Base-by-base conservation (phyloP, 2,797 vertebrate species). In the Anguilla marmorata region DNA sequence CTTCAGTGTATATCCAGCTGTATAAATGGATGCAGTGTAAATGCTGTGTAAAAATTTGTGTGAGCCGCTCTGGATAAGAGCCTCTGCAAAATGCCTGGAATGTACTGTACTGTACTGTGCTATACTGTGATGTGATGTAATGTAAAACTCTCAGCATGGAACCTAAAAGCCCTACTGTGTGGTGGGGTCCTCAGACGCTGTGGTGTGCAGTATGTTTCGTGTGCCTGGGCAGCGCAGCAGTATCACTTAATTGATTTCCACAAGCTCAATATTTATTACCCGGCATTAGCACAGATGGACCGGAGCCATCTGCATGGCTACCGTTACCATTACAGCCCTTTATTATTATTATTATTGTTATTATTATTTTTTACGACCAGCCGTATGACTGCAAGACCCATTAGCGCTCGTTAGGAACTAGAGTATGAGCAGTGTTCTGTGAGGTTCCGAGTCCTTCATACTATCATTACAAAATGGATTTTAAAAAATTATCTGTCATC, bases 221-320 rank as follows among this genome's bases (percentile, higher is more conserved):
- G 45, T 12, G 45, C 79, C n/a, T 50, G 37, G 41, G 79, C 79
- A 27, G 79, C 45, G 12, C 16, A 79, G 79, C 2, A 27, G 79
- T 3, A 82, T 21, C 27, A 82, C 79, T 82, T 82, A 82, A 82
- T 82, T 82, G 79, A 82, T 82, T 82, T 82, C 79, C 41, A 14
- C 45, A 11, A n/a, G 45, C 79, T 82, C 79, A n/a, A 50, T 82
- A 82, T 50, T 82, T 82, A 82, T 82, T 82, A 33, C 79, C 79
- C 45, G 50, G 79, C 41, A 50, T 82, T 82, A 82, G 50, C 79
- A 82, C 79, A 82, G 45, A 82, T 6, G 21, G 41, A 50, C 79
- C 12, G 79, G 79, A 45, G 79, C 79, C 79, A 14, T 45, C 79
- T 7, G 50, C 79, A 50, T 82, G 79, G 79, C 16, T 50, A 3